Evolutionary conservation across 2,797 vertebrate genomes (phyloP).

Genomic region (Toxotes lorentzi): DNA sequence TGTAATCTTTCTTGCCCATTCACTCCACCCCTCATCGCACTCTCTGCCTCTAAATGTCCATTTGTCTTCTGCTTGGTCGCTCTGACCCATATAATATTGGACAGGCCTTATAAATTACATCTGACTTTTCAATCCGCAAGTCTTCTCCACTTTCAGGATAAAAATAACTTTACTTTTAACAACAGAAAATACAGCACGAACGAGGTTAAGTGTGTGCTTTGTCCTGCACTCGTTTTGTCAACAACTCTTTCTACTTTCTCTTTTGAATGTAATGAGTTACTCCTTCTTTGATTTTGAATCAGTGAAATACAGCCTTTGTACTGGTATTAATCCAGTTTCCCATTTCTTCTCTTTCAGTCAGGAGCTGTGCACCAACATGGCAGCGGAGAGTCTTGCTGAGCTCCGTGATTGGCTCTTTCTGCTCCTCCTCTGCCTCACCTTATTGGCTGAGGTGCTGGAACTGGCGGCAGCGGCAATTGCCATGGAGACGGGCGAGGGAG

Average conservation of each 20-base stretch:
- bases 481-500: conserved; percentile 85
- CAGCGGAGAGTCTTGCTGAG: conserved; percentile 87
- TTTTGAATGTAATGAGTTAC: conserved; percentile 18
- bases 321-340: conserved; percentile 54
- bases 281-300: conserved; percentile 19
- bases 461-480: conserved; percentile 86
- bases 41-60: conserved; percentile 69
- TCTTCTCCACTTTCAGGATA: conserved; percentile 38
- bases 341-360: conserved; percentile 64
- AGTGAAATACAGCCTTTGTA: conserved; percentile 16
- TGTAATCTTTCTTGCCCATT: conserved; percentile 67
- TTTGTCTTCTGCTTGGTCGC: conserved; percentile 77
- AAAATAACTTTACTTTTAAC: conserved; percentile 31
- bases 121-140: conserved; percentile 49
- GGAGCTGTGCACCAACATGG: conserved; percentile 80
- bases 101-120: conserved; percentile 57
- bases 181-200: conserved; percentile 33
- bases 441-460: conserved; percentile 92
- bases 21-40: conserved; percentile 58
- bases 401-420: conserved; percentile 94
- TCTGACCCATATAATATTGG: conserved; percentile 77
- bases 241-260: conserved; percentile 18
- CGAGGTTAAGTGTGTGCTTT: conserved; percentile 25
- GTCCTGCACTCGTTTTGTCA: conserved; percentile 4
- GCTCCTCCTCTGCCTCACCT: conserved; percentile 91